phyloP scores from a whole-genome alignment of 2,888 invertebrate genomes.

The Lagria hirta region DNA sequence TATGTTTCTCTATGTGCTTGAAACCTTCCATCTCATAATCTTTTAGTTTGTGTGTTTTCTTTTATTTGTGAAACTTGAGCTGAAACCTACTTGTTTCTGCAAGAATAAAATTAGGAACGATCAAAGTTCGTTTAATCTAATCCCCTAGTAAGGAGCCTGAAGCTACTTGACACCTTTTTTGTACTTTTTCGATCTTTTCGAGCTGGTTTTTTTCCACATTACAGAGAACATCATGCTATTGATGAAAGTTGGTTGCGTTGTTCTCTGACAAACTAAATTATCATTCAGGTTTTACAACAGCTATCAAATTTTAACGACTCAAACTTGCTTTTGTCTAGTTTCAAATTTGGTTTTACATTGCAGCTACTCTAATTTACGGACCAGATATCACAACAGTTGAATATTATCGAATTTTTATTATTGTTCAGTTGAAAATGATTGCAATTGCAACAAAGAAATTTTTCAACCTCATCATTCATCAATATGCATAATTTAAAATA shows the following conservation, averaged over 20 bases:
- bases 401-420: no score
- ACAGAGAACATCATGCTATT: no score
- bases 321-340: slow-evolving; percentile 12
- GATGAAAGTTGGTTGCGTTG: no score
- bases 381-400: no score
- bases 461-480: no score
- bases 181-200: slow-evolving; percentile 2
- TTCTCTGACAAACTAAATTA: no score
- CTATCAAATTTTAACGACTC: slow-evolving; percentile 17
- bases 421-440: no score
- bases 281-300: no score
- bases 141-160: slow-evolving; percentile 7
- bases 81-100: slow-evolving; percentile 13
- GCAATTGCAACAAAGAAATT: no score
- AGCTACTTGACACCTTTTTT: slow-evolving; percentile 15
- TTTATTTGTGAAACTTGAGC: slow-evolving; percentile 6
- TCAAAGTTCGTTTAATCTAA: slow-evolving; percentile 22
- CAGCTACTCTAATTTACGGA: no score
- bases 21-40: slow-evolving; percentile 18
- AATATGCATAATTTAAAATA: no score
- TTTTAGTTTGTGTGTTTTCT: slow-evolving; percentile 12
- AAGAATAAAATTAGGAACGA: slow-evolving; percentile 18
- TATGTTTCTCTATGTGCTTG: slow-evolving; percentile 7
- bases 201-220: no score
- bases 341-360: slow-evolving; percentile 3